A percentile compares a stretch with the other conserved stretches of the same genome.
These are phyloP conservation scores for Pampus argenteus DNA, from an alignment of 2,797 vertebrate species.

Conservation along the genomic window DNA sequence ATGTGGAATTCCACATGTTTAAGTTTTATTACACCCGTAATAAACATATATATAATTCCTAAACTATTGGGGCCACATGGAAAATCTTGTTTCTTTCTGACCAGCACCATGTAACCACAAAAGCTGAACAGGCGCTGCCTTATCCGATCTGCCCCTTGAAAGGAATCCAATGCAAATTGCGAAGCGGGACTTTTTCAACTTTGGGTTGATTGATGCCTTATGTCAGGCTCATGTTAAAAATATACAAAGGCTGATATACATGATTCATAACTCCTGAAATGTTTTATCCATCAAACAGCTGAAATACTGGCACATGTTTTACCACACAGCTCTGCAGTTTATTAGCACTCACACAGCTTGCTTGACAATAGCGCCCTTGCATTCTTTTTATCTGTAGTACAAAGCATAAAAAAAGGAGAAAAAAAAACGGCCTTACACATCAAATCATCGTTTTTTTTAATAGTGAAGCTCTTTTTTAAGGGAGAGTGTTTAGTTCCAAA, in stretches of 20 bases:
- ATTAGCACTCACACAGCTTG: constrained; percentile 30
- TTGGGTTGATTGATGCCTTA: constrained; percentile 65
- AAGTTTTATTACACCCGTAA: constrained; percentile 69
- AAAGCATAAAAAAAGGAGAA: constrained; percentile 5
- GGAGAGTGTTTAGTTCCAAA: constrained; percentile 39
- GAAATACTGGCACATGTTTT: constrained; percentile 31
- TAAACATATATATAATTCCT: no score
- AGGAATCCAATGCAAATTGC: constrained; percentile 67
- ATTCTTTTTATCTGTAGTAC: constrained; percentile 28
- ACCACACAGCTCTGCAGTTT: constrained; percentile 35
- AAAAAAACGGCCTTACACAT: no score
- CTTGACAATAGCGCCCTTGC: not conserved
- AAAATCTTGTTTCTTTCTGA: constrained; percentile 55
- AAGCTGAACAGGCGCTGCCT: constrained; percentile 66
- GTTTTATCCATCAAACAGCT: constrained; percentile 52
- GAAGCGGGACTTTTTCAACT: constrained; percentile 46
- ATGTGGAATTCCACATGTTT: constrained; percentile 35
- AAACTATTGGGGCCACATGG: constrained; percentile 59
- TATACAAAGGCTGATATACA: constrained; percentile 47
- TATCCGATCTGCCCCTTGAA: constrained; percentile 71
- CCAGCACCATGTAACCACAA: constrained; percentile 57
- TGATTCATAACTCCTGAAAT: constrained; percentile 53
- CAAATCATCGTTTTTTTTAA: constrained; percentile 26
- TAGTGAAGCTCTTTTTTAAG: not conserved
- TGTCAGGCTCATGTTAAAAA: constrained; percentile 63